Base-by-base conservation (phyloP, 2,113 vertebrate species). In the Boulengerochromis microlepis region DNA sequence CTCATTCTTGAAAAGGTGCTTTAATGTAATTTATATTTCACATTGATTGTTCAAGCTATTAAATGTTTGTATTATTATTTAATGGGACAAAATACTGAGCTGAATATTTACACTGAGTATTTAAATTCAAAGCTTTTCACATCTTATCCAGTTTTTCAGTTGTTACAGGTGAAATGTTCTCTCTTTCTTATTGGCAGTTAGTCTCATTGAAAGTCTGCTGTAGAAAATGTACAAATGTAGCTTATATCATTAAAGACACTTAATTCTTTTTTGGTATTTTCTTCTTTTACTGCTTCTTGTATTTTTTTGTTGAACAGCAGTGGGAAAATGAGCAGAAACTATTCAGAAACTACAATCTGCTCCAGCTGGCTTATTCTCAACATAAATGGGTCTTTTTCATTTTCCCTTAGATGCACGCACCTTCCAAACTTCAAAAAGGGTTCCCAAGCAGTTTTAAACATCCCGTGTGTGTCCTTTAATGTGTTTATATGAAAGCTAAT, bases 1-100 rank as follows among this genome's bases (percentile, higher is more conserved):
- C 92, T 95, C 93, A 92, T 96, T 95, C 92, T 95, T 94, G 93
- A 97, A 95, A 97, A 94, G 96, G 97, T 97, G 97, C 97, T 97
- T 96, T 95, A 94, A 95, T 95, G 95, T 96, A 96, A 96, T 95
- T 94, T 95, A 95, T 95, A 95, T 94, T 95, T 94, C 94, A 96
- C 92, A 89, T 93, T 93, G 90, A 96, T 95, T 95, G 95, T 96
- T 94, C 81, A 93, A 82, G 92, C 88, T 90, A 90, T 94, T 87
- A 93, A 82, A 94, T 87, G 84, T 83, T 78, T 95, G 84, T 93
- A 47, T 89, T 86, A 82, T 91, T 95, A 95, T 95, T 96, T 95
- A 94, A 95, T 83, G 93, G 89, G 56, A 91, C 80, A 93, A 91
- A 89, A 91, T 91, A 78, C 53, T 89, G 88, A 92, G 82, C 57